Evolutionary conservation across 2,797 vertebrate genomes (phyloP), one percentile per base, ranked within the genome.

Genomic region (Falco concolor): DNA sequence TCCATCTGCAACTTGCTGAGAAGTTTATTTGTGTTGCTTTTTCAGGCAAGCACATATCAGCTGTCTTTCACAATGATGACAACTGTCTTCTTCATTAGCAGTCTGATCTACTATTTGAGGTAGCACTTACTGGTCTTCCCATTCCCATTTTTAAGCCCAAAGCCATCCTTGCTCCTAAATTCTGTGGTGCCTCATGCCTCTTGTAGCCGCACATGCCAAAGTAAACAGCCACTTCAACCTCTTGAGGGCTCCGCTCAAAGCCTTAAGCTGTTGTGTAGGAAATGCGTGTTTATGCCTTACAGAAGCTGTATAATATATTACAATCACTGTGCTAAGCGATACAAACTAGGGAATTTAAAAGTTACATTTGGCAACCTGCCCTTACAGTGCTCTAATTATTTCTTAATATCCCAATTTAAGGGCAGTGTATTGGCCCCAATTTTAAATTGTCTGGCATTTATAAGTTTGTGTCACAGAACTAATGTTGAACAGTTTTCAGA

Each of bases 401-500:
- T 80, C 83, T 95, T 94, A 97, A 91, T 90, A 96, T 87, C 88
- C 84, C 64, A 92, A 30, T 93, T 94, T 96, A 97, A 95, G 84
- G 88, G 72, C 78, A 93, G 57, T 81, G 59, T 84, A 49, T 94
- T 90, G 81, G 84, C 90, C 94, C 94, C 75, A 52, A 79, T 96
- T 95, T 87, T 72, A 95, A 90, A 45, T 78, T 75, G 84, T 82
- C 87, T 91, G 83, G 80, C 52, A 89, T 86, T 87, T 95, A 52
- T 67, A 80, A 93, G 85, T 93, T 96, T 87, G 86, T 94, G 64
- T 89, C 83, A 83, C 64, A 69, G 74, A 85, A 94, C 63, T 83
- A 85, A 86, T 27, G 52, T 88, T 93, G 54, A 96, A 90, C 72
- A 75, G 90, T 85, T 93, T 94, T 93, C 78, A 85, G 45, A 85